These are phyloP conservation scores for Orientallactaga bullata DNA, from an alignment of 2,113 vertebrate species.

Conservation along the genomic window DNA sequence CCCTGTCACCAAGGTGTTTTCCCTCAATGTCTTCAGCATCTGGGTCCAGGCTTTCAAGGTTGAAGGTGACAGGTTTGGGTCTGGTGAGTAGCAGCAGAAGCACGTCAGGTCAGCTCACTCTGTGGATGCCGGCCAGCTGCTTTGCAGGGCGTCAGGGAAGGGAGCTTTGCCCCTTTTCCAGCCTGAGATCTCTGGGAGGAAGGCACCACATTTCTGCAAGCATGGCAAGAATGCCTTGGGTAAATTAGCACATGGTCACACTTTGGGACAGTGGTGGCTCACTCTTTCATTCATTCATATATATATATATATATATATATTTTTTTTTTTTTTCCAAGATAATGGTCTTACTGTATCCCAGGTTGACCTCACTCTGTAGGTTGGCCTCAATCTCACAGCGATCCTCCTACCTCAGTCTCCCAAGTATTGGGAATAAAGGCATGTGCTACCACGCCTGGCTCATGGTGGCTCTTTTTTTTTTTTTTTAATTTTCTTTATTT, in stretches of 20 bases:
- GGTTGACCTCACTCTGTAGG: too few species aligned
- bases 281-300: too few species aligned
- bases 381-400: too few species aligned
- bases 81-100: constrained; percentile 88
- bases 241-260: neutral
- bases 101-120: rapidly evolving
- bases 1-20: constrained; percentile 81
- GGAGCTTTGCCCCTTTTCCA: neutral
- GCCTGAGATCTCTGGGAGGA: neutral
- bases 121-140: neutral
- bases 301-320: too few species aligned
- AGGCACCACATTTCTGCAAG: neutral
- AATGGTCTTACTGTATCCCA: too few species aligned
- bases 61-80: constrained; percentile 90
- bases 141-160: neutral
- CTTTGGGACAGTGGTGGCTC: neutral
- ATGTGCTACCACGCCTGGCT: too few species aligned
- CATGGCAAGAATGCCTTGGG: neutral
- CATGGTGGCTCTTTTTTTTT: too few species aligned
- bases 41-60: constrained; percentile 95
- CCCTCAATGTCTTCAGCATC: constrained; percentile 92
- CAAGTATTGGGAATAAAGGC: too few species aligned
- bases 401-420: too few species aligned
- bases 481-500: too few species aligned
- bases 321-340: too few species aligned